phyloP scores from a whole-genome alignment of 2,888 invertebrate species.

The Tupiocoris notatus region DNA sequence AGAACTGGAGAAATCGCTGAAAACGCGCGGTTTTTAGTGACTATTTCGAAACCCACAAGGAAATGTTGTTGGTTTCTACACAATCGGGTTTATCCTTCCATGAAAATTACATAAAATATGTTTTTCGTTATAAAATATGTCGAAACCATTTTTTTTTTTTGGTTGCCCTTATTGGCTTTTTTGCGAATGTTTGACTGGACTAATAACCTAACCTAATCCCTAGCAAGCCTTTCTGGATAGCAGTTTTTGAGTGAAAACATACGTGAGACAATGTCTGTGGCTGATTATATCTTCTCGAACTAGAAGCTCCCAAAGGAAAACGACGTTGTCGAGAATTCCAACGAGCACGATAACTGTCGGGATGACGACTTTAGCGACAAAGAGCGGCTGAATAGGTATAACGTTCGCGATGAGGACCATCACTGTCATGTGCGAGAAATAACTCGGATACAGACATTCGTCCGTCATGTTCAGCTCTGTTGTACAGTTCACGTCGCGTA shows the following conservation, averaged over 20 bases:
- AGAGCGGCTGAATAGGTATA: constrained; percentile 69
- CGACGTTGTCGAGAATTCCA: constrained; percentile 57
- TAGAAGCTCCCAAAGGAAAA: constrained; percentile 55
- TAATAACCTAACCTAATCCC: neutral
- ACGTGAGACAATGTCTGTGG: constrained; percentile 31
- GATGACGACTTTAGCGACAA: constrained; percentile 60
- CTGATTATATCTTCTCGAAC: constrained; percentile 31
- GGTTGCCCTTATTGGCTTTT: too few species aligned
- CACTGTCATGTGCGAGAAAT: constrained; percentile 69
- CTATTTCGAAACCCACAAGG: too few species aligned
- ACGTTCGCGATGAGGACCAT: constrained; percentile 68
- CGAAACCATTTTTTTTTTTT: too few species aligned
- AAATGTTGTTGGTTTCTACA: too few species aligned
- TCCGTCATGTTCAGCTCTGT: constrained; percentile 52
- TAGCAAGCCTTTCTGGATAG: too few species aligned
- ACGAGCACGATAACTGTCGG: constrained; percentile 29
- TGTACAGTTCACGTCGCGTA: constrained; percentile 50
- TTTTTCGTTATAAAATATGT: too few species aligned
- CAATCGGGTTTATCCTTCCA: too few species aligned
- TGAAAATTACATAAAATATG: too few species aligned
- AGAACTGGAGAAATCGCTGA: too few species aligned
- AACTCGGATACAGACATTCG: constrained; percentile 68
- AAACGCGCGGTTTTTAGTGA: too few species aligned
- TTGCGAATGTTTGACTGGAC: too few species aligned
- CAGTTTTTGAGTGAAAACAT: too few species aligned